phyloP scores from a whole-genome alignment of 1,140 invertebrate species.

The Asbolus verrucosus region DNA sequence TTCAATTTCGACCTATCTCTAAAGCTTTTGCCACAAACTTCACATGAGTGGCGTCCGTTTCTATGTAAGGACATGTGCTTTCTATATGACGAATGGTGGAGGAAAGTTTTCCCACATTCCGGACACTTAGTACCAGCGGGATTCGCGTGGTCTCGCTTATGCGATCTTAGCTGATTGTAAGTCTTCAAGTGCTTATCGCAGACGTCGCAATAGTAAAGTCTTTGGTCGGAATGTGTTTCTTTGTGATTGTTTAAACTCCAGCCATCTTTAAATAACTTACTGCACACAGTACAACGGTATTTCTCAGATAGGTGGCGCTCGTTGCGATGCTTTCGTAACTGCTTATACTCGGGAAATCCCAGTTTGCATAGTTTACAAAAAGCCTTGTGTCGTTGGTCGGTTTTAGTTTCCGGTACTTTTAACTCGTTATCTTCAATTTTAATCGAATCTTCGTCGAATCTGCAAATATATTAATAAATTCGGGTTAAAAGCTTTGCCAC shows the following conservation, averaged over 20 bases:
- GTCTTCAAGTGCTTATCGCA: constrained; percentile 14
- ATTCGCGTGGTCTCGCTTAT: constrained; percentile 6
- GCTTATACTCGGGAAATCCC: background rate
- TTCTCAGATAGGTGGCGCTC: background rate
- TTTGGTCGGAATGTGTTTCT: constrained; percentile 1
- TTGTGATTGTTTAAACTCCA: background rate
- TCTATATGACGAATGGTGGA: background rate
- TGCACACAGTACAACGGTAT: background rate
- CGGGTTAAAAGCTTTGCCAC: background rate
- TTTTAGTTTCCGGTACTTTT: background rate
- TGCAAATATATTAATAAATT: constrained; percentile 22
- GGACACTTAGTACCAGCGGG: constrained; percentile 9
- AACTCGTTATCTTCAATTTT: background rate
- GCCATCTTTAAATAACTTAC: background rate
- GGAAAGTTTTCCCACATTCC: constrained; percentile 26
- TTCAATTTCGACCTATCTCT: constrained; percentile 40
- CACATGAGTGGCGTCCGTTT: constrained; percentile 1
- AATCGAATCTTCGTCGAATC: background rate
- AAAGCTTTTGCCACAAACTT: constrained; percentile 47
- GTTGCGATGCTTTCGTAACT: background rate
- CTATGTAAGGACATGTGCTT: constrained; percentile 14
- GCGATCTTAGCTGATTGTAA: background rate
- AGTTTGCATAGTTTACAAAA: background rate
- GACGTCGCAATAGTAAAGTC: constrained; percentile 12
- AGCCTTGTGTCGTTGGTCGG: background rate